Percentiles rank a stretch among this genome's conserved stretches.
These are phyloP conservation scores for Callimico goeldii DNA, from an alignment of 2,797 vertebrate genomes.

Conservation along the genomic window DNA sequence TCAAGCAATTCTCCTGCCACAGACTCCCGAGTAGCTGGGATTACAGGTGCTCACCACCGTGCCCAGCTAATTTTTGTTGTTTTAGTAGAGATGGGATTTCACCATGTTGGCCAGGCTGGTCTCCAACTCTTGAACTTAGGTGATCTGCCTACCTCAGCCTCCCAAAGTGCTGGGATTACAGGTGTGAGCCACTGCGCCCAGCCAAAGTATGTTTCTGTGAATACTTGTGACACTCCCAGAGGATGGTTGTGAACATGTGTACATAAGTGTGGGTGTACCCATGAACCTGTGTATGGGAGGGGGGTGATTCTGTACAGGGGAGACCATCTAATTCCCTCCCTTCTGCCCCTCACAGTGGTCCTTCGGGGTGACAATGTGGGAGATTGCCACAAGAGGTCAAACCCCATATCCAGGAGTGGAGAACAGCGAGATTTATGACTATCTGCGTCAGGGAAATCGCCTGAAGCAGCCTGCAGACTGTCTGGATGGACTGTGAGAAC, in stretches of 20 bases:
- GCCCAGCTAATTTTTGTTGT: no score
- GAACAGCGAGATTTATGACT: slow-evolving; percentile 97
- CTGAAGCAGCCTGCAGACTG: slow-evolving; percentile 95
- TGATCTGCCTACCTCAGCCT: background rate
- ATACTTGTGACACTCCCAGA: background rate
- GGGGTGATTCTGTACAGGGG: background rate
- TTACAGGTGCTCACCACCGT: no score
- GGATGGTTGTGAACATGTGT: background rate
- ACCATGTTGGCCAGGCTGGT: no score
- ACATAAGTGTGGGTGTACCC: background rate
- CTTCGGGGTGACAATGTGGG: slow-evolving; percentile 97
- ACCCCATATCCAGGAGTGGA: slow-evolving; percentile 95
- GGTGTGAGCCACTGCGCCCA: accelerated
- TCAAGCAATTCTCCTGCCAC: no score
- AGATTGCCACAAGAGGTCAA: slow-evolving; percentile 94
- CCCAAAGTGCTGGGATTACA: background rate
- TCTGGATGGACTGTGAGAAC: slow-evolving; percentile 92
- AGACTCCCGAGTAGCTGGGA: no score
- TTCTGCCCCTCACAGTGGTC: slow-evolving; percentile 89
- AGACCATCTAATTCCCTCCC: background rate
- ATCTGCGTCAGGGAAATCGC: slow-evolving; percentile 93
- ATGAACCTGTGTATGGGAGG: background rate
- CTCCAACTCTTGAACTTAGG: no score
- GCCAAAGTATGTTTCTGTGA: background rate
- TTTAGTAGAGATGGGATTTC: no score